phyloP scores from a whole-genome alignment of 2,797 vertebrate genomes.

The Podargus strigoides region DNA sequence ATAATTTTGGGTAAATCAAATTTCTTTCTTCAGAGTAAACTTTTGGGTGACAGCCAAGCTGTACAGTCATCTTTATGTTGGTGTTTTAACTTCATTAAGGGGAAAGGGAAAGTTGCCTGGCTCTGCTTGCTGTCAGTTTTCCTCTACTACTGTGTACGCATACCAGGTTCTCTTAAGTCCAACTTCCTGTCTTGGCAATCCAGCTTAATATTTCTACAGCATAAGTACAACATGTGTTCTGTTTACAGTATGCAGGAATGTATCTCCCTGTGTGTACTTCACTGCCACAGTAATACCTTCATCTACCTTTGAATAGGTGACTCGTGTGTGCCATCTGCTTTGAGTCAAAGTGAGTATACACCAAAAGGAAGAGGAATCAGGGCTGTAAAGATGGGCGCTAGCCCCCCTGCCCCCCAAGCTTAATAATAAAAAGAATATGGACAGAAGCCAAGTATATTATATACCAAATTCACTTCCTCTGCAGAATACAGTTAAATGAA shows the following conservation, averaged over 20 bases:
- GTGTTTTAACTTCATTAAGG: neutral
- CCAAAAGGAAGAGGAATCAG: neutral
- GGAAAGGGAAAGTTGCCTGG: neutral
- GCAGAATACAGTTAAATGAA: conserved; percentile 65
- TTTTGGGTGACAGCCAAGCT: neutral
- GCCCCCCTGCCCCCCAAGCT: neutral
- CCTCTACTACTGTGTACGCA: neutral
- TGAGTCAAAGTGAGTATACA: neutral
- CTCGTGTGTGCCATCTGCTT: neutral
- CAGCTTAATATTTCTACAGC: neutral
- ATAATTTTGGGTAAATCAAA: neutral
- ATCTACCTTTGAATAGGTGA: neutral
- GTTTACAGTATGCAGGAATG: neutral
- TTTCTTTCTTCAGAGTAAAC: conserved; percentile 11
- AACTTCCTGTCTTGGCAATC: neutral
- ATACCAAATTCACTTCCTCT: conserved; percentile 69
- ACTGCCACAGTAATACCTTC: neutral
- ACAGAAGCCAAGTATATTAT: conserved; percentile 44
- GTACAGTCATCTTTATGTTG: neutral
- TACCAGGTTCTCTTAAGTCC: neutral
- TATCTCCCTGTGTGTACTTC: neutral
- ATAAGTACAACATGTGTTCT: neutral
- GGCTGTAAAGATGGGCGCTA: conserved; percentile 12
- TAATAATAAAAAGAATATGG: conserved; percentile 45
- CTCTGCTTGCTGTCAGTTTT: neutral